Base-by-base conservation (phyloP, 23 tunicate species). In the Trididemnum miniatum region DNA sequence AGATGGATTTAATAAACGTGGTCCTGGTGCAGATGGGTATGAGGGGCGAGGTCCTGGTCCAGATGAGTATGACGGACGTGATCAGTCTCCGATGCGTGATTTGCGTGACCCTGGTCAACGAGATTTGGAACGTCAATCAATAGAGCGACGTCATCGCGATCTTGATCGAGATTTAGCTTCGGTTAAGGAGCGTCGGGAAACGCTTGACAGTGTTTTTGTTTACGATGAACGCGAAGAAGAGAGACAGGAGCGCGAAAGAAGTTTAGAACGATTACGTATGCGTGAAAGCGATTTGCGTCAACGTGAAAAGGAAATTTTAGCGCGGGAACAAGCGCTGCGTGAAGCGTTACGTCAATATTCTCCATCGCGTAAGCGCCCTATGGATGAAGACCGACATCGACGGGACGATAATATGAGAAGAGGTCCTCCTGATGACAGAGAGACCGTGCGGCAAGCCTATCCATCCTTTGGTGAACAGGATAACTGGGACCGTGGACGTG, bases 261-360 rank as follows among this genome's bases (percentile, higher is more conserved):
- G 95, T 65, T 39, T 89, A 28, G 95, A 89, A 37, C 65, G 95
- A 38, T 64, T 89, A 29, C 76, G 66, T n/a, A 35, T 35, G 39
- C 79, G 66, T 39, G 95, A 89, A 60, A 65, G 62, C 26, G 95
- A 89, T 9, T 73, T 89, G 1, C 81, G 65, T 24, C 72, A 84
- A 23, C 72, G 95, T 31, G 88, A 84, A 62, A 25, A 78, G 24
- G 81, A 23, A 28, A 54, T 65, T 22, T 72, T 35, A 1, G 78
- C 57, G 9, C 65, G 87, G 18, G 86, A 82, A 39, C 54, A 62
- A 12, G 87, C 39, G 72, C 63, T 82, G n/a, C 66, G 65, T 31
- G 78, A 79, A 30, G 89, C 65, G 38, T 31, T 82, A 23, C 78
- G 67, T 4, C 82, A 52, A 25, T 77, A 7, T 27, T 77, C 82